Percentiles rank a stretch among this genome's conserved stretches.
Conservation (phyloP, 37 sponge, comb jelly and placozoan species). For the Theonella swinhoei region DNA sequence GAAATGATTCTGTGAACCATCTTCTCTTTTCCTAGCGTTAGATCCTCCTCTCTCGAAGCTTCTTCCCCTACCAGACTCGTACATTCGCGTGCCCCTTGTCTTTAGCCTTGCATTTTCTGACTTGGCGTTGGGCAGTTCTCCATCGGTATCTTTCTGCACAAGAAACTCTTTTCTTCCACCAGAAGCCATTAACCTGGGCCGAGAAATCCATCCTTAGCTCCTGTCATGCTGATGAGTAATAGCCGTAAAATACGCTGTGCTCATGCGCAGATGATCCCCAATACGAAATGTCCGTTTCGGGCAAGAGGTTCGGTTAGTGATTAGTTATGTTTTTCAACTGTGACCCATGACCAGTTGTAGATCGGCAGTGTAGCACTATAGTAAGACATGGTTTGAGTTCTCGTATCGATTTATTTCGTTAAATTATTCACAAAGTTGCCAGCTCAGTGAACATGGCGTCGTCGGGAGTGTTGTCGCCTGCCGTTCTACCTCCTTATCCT, state of each 20-base stretch:
- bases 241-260: neutral
- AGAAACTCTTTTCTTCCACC: neutral
- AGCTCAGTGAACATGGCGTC: too few species aligned
- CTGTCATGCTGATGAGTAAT: neutral
- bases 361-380: too few species aligned
- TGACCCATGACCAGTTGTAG: neutral
- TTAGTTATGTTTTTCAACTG: neutral
- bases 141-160: neutral
- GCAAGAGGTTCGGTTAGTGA: neutral
- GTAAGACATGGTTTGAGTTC: neutral
- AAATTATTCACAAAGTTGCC: neutral
- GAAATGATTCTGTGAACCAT: too few species aligned
- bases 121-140: neutral
- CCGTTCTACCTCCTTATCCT: neutral
- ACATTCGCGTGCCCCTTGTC: too few species aligned
- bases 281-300: neutral
- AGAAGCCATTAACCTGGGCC: constrained; percentile 5
- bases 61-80: neutral
- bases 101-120: neutral
- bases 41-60: neutral
- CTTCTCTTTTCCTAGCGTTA: too few species aligned
- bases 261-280: neutral
- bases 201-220: neutral
- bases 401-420: neutral
- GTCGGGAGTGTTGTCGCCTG: neutral